Conservation (phyloP, 2,797 vertebrate genomes). For the Oryzias dopingdopingensis region DNA sequence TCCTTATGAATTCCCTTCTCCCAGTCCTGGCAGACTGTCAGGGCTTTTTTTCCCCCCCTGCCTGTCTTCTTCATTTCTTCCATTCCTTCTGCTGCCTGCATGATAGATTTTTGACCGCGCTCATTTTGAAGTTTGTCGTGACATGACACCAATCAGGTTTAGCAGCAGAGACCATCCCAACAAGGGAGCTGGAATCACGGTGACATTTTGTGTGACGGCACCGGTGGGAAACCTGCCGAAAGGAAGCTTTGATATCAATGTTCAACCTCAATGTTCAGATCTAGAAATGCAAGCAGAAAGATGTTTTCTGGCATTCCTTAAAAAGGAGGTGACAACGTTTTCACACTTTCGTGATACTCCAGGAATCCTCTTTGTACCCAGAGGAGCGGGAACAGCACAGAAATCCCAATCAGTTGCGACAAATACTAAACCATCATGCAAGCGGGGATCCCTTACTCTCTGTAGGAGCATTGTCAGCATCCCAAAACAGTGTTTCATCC, state of each 20-base stretch:
- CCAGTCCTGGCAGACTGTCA: constrained; percentile 50
- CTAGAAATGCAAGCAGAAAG: constrained; percentile 10
- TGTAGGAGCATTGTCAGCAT: too few species aligned
- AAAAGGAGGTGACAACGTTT: too few species aligned
- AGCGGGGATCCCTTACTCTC: too few species aligned
- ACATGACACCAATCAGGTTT: constrained; percentile 57
- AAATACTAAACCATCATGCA: too few species aligned
- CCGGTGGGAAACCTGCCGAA: constrained; percentile 32
- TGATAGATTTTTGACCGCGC: constrained; percentile 57
- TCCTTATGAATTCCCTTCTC: constrained; percentile 40
- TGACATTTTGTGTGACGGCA: constrained; percentile 32
- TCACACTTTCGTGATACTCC: too few species aligned
- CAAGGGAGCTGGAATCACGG: constrained; percentile 32
- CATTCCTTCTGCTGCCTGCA: constrained; percentile 43
- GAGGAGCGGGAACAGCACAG: too few species aligned
- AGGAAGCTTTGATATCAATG: constrained; percentile 19
- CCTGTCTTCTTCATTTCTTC: constrained; percentile 47
- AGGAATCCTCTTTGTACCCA: too few species aligned
- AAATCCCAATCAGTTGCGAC: too few species aligned
- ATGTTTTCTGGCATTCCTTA: neutral
- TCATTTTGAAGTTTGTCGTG: constrained; percentile 51
- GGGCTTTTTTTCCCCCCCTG: constrained; percentile 19
- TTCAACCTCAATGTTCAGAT: constrained; percentile 7
- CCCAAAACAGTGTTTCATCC: too few species aligned
- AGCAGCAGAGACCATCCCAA: constrained; percentile 17